These are phyloP conservation scores for Misgurnus mizolepis DNA, from an alignment of 2,113 vertebrate species.

Conservation along the genomic window DNA sequence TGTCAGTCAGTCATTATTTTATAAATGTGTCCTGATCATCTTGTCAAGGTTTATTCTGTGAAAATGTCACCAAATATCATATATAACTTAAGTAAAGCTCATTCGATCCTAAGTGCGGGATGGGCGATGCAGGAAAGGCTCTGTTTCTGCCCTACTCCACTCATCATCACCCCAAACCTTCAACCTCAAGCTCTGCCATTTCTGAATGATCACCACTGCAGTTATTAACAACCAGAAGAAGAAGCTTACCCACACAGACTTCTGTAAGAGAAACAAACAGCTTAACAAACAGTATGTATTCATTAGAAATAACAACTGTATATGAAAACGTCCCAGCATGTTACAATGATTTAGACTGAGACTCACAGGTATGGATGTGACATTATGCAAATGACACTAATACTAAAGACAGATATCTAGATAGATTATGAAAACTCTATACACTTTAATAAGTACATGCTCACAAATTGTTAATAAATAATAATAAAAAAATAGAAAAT, in stretches of 20 bases:
- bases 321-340: too few relatives aligned
- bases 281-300: neutral
- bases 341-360: too few relatives aligned
- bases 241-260: slow-evolving; percentile 78
- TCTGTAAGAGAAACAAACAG: slow-evolving; percentile 24
- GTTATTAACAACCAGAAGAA: slow-evolving; percentile 79
- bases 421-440: too few relatives aligned
- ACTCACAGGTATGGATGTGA: neutral
- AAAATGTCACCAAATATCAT: neutral
- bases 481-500: too few relatives aligned
- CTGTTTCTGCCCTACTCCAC: slow-evolving; percentile 67
- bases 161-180: slow-evolving; percentile 39
- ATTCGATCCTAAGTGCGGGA: slow-evolving; percentile 33
- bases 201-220: slow-evolving; percentile 71
- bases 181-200: slow-evolving; percentile 41
- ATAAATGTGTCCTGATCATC: too few relatives aligned
- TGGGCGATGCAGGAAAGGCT: slow-evolving; percentile 69
- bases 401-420: too few relatives aligned
- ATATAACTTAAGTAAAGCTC: neutral
- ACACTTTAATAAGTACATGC: too few relatives aligned
- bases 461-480: too few relatives aligned
- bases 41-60: too few relatives aligned
- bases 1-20: too few relatives aligned
- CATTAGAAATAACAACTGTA: neutral
- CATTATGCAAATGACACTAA: neutral